Evolutionary conservation across 2,113 vertebrate species (phyloP).

Genomic region (Lates calcarifer): DNA sequence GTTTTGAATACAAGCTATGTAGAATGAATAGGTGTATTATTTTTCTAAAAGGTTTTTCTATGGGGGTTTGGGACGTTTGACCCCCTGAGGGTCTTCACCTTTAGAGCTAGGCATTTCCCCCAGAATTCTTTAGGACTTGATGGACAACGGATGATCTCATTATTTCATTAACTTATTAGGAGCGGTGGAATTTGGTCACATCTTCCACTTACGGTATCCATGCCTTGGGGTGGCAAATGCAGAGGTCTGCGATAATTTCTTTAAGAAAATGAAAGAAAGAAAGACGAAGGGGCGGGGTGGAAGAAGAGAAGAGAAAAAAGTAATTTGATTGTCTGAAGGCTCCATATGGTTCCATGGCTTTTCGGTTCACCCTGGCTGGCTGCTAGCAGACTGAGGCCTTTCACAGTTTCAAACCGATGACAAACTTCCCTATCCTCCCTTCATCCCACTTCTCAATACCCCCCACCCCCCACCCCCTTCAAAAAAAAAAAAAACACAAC

Average conservation of each 20-base stretch:
- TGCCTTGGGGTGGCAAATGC: conserved; percentile 53
- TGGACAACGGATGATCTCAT: conserved; percentile 76
- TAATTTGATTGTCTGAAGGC: conserved; percentile 81
- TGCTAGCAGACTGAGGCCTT: conserved; percentile 68
- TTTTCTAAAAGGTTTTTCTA: conserved; percentile 17
- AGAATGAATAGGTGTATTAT: neutral
- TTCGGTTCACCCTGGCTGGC: conserved; percentile 72
- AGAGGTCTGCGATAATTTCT: conserved; percentile 75
- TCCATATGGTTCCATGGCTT: conserved; percentile 81
- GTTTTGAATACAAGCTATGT: neutral
- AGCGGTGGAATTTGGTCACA: conserved; percentile 70
- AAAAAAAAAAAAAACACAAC: conserved; percentile 38
- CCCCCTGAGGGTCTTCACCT: conserved; percentile 27
- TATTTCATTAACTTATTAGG: conserved; percentile 85
- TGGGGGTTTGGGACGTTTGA: neutral
- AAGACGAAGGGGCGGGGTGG: conserved; percentile 32
- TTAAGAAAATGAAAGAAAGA: conserved; percentile 64
- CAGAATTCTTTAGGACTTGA: conserved; percentile 49
- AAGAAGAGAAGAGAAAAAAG: conserved; percentile 55
- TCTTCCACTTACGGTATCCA: conserved; percentile 44
- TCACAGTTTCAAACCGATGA: conserved; percentile 74
- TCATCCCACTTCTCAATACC: conserved; percentile 70
- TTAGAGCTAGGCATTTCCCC: conserved; percentile 19
- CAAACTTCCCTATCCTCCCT: conserved; percentile 81
- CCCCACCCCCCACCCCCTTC: conserved; percentile 43